Percentiles rank a stretch among this genome's conserved stretches.
Conservation (phyloP, 2,888 invertebrate genomes). For the Cantharis nigra region DNA sequence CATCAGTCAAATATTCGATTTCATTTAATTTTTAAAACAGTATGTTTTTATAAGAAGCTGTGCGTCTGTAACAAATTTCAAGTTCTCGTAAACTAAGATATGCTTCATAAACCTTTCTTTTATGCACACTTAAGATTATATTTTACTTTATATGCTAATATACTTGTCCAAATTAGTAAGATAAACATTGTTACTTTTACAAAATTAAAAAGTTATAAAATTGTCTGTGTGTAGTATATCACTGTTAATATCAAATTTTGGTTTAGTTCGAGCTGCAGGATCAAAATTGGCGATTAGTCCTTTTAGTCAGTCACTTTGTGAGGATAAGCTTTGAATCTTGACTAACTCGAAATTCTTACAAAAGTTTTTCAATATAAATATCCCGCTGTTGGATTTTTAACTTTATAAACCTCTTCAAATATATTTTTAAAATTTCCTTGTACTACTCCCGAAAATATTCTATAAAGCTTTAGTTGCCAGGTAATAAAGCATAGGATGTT, state of each 20-base stretch:
- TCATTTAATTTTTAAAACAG: background rate
- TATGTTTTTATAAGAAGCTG: background rate
- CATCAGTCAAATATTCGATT: background rate
- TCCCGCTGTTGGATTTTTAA: background rate
- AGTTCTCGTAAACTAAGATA: background rate
- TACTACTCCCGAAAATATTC: background rate
- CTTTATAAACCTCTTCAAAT: background rate
- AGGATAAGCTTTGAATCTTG: background rate
- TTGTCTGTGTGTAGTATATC: background rate
- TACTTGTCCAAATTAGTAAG: background rate
- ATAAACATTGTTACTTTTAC: background rate
- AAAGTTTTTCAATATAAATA: background rate
- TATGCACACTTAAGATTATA: background rate
- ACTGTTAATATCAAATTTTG: background rate
- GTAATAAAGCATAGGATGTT: background rate
- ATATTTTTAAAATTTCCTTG: background rate
- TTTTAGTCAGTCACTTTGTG: background rate
- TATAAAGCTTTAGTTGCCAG: background rate
- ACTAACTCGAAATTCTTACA: background rate
- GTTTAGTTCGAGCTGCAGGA: background rate
- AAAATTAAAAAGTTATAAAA: background rate
- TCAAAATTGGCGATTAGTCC: background rate
- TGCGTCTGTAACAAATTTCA: background rate
- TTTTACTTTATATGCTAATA: background rate
- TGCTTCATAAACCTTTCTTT: background rate